Percentiles rank a stretch among this genome's conserved stretches.
Conservation (phyloP, 2,113 vertebrate genomes). For the Calyptommatus sinebrachiatus region DNA sequence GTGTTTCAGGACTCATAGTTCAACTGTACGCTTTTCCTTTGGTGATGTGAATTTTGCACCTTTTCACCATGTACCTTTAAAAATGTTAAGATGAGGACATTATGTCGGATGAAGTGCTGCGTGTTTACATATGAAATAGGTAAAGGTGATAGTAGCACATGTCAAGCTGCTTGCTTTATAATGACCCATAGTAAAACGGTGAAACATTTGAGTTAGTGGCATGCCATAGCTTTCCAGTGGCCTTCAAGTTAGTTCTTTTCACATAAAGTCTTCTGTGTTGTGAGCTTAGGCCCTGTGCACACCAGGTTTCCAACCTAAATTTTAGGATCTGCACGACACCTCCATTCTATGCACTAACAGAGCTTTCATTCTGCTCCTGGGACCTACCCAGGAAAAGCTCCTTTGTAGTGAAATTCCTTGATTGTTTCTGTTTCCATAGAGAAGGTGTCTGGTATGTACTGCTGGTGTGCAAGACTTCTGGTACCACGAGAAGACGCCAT, state of each 20-base stretch:
- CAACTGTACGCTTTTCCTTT: neutral
- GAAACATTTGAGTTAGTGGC: neutral
- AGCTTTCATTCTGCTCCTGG: no score
- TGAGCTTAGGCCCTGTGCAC: no score
- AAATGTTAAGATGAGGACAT: neutral
- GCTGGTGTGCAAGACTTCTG: no score
- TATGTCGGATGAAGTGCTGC: neutral
- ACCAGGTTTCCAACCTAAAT: no score
- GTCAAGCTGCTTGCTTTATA: neutral
- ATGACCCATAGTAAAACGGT: neutral
- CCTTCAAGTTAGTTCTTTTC: neutral
- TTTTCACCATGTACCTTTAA: neutral
- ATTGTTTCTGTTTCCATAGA: no score
- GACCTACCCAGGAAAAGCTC: no score
- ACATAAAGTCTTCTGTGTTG: slow-evolving; percentile 24
- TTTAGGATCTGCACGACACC: no score
- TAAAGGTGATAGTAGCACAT: neutral
- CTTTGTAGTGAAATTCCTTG: no score
- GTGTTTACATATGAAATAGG: neutral
- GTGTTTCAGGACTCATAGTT: neutral
- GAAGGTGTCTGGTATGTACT: no score
- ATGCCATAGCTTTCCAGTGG: neutral
- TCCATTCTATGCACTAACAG: no score
- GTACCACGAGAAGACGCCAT: no score
- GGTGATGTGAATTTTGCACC: neutral